A percentile compares a stretch with the other conserved stretches of the same genome.
Conservation (phyloP, 2,888 invertebrate genomes). For the Scaptomyza flava region DNA sequence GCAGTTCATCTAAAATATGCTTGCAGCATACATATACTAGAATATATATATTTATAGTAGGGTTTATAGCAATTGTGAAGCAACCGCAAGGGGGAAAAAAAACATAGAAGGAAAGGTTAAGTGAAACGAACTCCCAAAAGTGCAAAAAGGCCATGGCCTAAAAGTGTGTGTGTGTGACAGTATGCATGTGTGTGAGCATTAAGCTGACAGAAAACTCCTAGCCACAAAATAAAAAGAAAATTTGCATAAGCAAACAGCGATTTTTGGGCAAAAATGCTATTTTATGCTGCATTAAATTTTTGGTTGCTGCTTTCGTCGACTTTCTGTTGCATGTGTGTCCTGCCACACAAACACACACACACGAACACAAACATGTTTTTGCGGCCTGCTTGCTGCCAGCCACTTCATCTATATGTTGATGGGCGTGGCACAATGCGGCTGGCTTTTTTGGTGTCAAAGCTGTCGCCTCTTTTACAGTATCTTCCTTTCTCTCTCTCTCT, state of each 20-base stretch:
- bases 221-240: slow-evolving; percentile 66
- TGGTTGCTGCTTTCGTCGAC: slow-evolving; percentile 29
- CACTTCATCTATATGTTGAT: slow-evolving; percentile 17
- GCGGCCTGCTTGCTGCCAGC: slow-evolving; percentile 17
- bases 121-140: slow-evolving; percentile 66
- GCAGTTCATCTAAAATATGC: slow-evolving; percentile 15
- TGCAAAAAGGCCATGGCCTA: slow-evolving; percentile 43
- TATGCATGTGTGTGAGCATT: slow-evolving; percentile 10
- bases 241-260: slow-evolving; percentile 69
- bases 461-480: slow-evolving; percentile 47
- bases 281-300: slow-evolving; percentile 53
- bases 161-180: slow-evolving; percentile 7
- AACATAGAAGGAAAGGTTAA: slow-evolving; percentile 57
- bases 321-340: slow-evolving; percentile 9
- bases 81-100: slow-evolving; percentile 1
- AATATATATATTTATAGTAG: not conserved
- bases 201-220: slow-evolving; percentile 61
- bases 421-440: slow-evolving; percentile 69
- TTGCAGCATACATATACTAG: slow-evolving; percentile 13
- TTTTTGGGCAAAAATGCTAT: slow-evolving; percentile 55
- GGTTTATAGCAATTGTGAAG: slow-evolving; percentile 22
- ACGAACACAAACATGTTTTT: slow-evolving; percentile 45
- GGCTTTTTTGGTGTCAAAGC: slow-evolving; percentile 76
- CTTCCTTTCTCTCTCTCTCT: not conserved
- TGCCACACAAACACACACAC: slow-evolving; percentile 39